Conservation (phyloP, 1,140 invertebrate genomes). For the Heliconius himera region DNA sequence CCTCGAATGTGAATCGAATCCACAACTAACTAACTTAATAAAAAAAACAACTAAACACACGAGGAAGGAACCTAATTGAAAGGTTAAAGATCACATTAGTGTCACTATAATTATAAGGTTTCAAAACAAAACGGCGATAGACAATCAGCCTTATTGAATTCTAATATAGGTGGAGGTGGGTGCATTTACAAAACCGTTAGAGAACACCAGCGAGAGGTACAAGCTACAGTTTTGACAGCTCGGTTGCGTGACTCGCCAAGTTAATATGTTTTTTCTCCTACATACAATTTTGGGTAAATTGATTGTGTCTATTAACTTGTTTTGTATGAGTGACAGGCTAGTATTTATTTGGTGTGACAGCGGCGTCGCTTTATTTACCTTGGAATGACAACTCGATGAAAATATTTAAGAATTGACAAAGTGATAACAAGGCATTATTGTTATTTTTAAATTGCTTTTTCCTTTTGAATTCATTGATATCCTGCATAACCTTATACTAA, state of each 20-base stretch:
- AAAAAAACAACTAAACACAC: neutral
- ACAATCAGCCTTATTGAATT: constrained; percentile 34
- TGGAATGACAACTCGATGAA: constrained; percentile 16
- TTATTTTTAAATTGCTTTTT: too few relatives aligned
- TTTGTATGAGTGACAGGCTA: constrained; percentile 55
- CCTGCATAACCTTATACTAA: too few relatives aligned
- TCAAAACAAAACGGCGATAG: constrained; percentile 34
- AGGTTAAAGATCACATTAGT: constrained; percentile 40
- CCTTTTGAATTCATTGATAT: too few relatives aligned
- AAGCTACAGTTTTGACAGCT: constrained; percentile 60
- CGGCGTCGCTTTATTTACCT: constrained; percentile 42
- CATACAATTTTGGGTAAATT: constrained; percentile 62
- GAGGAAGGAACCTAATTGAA: neutral
- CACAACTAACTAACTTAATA: too few relatives aligned
- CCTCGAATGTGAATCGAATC: neutral
- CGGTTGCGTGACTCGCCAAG: constrained; percentile 63
- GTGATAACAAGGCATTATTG: too few relatives aligned
- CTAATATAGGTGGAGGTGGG: constrained; percentile 37
- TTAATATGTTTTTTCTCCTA: constrained; percentile 60
- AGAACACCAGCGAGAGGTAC: constrained; percentile 48
- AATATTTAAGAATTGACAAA: too few relatives aligned
- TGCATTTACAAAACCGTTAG: constrained; percentile 48
- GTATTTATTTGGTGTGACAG: constrained; percentile 47
- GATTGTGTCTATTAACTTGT: constrained; percentile 71
- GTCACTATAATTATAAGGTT: constrained; percentile 41